Base-by-base conservation (phyloP, 64 coral and sea anemone species). In the Actinia tenebrosa region DNA sequence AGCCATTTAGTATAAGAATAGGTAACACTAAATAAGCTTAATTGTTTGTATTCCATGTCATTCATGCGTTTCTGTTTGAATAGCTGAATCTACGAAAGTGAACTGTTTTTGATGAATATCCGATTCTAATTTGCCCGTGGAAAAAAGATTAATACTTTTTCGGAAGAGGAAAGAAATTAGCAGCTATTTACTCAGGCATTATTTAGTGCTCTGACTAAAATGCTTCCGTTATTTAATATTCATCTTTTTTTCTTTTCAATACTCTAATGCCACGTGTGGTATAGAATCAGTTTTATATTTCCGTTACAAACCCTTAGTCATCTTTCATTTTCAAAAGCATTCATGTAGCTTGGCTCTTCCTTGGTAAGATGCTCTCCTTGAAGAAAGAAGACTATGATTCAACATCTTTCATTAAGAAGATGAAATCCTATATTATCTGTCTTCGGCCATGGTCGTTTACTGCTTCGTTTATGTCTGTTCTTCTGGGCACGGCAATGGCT, bases 381-480 rank as follows among this genome's bases (percentile, higher is more conserved):
- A 30, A 75, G 69, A 42, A 75, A 81, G 53, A 25, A 81, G 44
- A 52, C n/a, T 16, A 53, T 14, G 45, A 17, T 2, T 22, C 79
- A 2, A 2, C 44, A 3, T 22, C 79, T 10, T 16, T 81, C 3
- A 20, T 18, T 54, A 56, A 88, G 18, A 94, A 91, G 50, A 64
- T 94, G 10, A 85, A 91, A 17, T 84, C 68, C 11, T 91, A 91
- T 46, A 26, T 88, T 19, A 18, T 91, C n/a, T 91, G 81, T 5
- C 17, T 75, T 1, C 91, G 91, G 11, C 95, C 95, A 3, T 98
- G 95, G 95, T 98, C 95, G 5, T 93, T 98, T 22, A 79, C 95
- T 0, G 91, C 89, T 5, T 98, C 95, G 3, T 46, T 86, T 0
- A 90, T 91, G 16, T 84, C 88, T 0, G 84, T 93, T 27, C 44